These are phyloP conservation scores for Epizoanthus scotinus DNA, from an alignment of 92 coral and sea anemone species.

Conservation along the genomic window DNA sequence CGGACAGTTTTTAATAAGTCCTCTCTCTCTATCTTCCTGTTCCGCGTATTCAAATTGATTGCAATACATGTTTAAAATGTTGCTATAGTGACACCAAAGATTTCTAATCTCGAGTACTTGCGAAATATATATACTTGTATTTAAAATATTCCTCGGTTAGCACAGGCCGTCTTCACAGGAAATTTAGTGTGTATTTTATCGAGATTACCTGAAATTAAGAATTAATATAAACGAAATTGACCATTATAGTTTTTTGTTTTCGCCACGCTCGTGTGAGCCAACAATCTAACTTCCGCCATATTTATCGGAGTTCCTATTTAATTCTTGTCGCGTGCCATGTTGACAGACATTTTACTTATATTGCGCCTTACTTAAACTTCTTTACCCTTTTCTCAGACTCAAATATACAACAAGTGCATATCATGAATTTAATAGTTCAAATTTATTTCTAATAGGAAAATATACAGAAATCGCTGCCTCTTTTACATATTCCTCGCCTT, in stretches of 20 bases:
- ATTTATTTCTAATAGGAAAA: slow-evolving; percentile 41
- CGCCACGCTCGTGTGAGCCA: neutral
- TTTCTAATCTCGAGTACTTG: neutral
- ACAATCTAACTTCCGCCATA: slow-evolving; percentile 8
- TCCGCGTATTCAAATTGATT: slow-evolving; percentile 2
- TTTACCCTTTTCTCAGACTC: slow-evolving; percentile 14
- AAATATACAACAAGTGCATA: slow-evolving; percentile 34
- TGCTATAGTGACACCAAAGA: slow-evolving; percentile 32
- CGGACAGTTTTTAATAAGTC: too few species aligned
- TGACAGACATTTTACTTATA: slow-evolving; percentile 34
- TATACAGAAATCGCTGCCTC: slow-evolving; percentile 32
- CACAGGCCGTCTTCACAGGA: neutral
- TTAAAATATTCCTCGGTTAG: neutral
- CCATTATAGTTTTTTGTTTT: slow-evolving; percentile 1
- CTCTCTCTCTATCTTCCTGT: neutral
- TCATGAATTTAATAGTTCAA: slow-evolving; percentile 39
- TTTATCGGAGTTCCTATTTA: slow-evolving; percentile 5
- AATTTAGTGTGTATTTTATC: slow-evolving; percentile 4
- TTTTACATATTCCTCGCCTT: slow-evolving; percentile 13
- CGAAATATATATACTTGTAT: slow-evolving; percentile 10
- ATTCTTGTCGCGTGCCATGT: slow-evolving; percentile 27
- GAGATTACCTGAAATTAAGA: slow-evolving; percentile 17
- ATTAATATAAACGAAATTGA: slow-evolving; percentile 9
- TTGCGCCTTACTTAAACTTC: slow-evolving; percentile 32
- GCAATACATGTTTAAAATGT: slow-evolving; percentile 8